Conservation (phyloP, 2,888 invertebrate genomes). For the Bombyx huttoni region DNA sequence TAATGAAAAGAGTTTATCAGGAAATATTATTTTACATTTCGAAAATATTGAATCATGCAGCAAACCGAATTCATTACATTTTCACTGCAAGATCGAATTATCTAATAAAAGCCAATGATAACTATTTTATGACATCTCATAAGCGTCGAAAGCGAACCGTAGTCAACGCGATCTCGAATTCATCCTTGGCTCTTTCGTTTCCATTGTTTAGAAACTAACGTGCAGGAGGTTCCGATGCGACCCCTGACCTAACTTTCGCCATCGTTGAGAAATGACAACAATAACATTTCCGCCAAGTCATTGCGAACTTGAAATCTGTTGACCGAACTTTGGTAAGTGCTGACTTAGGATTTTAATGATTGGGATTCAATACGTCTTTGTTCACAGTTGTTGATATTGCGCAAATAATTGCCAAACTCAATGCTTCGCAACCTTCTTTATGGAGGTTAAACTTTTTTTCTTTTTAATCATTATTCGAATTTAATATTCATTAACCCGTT, state of each 20-base stretch:
- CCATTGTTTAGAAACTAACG: background rate
- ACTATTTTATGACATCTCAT: background rate
- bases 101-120: background rate
- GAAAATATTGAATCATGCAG: no score
- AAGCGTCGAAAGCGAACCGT: background rate
- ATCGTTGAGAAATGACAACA: conserved; percentile 26
- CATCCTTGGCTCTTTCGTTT: background rate
- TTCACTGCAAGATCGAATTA: background rate
- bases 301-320: conserved; percentile 36
- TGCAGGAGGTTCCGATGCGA: conserved; percentile 13
- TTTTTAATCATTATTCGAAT: background rate
- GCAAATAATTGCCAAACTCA: background rate
- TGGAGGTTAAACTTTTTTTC: background rate
- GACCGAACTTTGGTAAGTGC: conserved; percentile 20
- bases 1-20: no score
- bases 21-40: no score
- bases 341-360: conserved; percentile 8
- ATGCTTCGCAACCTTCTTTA: no score
- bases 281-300: conserved; percentile 39
- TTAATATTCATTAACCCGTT: background rate
- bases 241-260: conserved; percentile 55
- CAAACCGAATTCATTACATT: background rate
- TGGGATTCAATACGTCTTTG: background rate
- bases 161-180: background rate
- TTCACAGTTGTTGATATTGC: background rate